Evolutionary conservation across 2,888 invertebrate genomes (phyloP), one percentile per base, ranked within the genome.

Genomic region (Dicyrtoma fusca): DNA sequence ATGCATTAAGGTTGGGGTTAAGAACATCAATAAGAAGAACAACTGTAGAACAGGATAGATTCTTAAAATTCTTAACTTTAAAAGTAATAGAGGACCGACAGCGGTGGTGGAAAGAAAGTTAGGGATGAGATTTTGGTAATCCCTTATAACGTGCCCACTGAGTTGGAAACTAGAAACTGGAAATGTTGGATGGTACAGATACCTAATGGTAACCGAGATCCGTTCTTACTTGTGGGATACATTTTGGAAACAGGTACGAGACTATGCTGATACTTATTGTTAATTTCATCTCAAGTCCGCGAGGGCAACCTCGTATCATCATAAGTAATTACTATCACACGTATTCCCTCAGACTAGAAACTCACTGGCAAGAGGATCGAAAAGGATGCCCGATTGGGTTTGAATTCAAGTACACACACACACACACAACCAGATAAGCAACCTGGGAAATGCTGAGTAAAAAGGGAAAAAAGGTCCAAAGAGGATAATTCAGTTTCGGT

Each of bases 21-120:
- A 8, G 34, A 34, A 34, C 34, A 8, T 34, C 34, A 34, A 34
- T 34, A 34, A 8, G 3, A 34, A 8, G 34, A 5, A 34, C 17
- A 19, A 34, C 34, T 34, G 34, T 3, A 4, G 19, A 17, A 14
- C 53, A 17, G 10, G 19, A 53, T 8, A 53, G 21, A 10, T 21
- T 34, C n/a, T 53, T 1, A 53, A 49, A 17, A 53, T 53, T 53
- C 53, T 53, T 19, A 53, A 53, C 53, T 21, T 14, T 11, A 53
- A 53, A 53, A 53, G 53, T 53, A 19, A 53, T 10, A 53, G 53
- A 21, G 1, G 53, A 10, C n/a, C 4, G n/a, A 49, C 49, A 49
- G n/a, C 4, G 4, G 11, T 6, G 49, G 17, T 6, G 49, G 17
- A 49, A 34, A 34, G 34, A 34, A 34, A 34, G 34, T 34, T 34